Conservation (phyloP, 2,888 invertebrate genomes). For the Bellardia pandia region DNA sequence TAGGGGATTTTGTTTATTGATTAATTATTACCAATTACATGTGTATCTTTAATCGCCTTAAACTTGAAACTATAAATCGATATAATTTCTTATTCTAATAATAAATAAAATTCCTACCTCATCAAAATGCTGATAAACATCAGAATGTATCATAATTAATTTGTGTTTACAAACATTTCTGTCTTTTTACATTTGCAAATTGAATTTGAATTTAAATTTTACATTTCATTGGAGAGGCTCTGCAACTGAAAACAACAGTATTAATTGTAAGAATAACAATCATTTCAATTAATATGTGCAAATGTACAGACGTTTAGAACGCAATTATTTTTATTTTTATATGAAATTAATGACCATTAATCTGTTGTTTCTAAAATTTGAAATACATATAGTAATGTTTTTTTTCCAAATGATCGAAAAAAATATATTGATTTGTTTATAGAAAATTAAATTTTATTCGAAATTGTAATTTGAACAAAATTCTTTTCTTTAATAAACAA, state of each 20-base stretch:
- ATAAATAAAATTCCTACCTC: constrained; percentile 14
- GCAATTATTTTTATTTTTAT: constrained; percentile 55
- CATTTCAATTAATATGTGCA: neutral
- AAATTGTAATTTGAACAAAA: constrained; percentile 35
- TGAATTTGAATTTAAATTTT: neutral
- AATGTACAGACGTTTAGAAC: constrained; percentile 27
- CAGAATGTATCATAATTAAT: constrained; percentile 38
- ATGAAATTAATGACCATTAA: constrained; percentile 56
- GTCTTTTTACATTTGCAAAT: constrained; percentile 20
- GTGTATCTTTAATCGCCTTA: neutral
- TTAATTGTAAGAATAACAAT: constrained; percentile 11
- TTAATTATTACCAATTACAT: too few relatives aligned
- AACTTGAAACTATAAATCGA: constrained; percentile 34
- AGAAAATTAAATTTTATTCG: constrained; percentile 34
- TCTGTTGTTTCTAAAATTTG: constrained; percentile 23
- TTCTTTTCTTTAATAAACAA: neutral
- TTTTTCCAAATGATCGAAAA: neutral
- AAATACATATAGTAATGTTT: neutral
- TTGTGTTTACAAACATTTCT: constrained; percentile 23
- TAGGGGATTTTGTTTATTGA: too few relatives aligned
- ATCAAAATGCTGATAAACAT: constrained; percentile 33
- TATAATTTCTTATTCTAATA: constrained; percentile 13
- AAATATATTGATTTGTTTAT: constrained; percentile 57
- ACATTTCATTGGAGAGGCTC: neutral
- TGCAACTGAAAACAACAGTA: neutral